A percentile compares a stretch with the other conserved stretches of the same genome.
Evolutionary conservation across 1,140 invertebrate genomes (phyloP).

Genomic region (Drosophila baimaii): DNA sequence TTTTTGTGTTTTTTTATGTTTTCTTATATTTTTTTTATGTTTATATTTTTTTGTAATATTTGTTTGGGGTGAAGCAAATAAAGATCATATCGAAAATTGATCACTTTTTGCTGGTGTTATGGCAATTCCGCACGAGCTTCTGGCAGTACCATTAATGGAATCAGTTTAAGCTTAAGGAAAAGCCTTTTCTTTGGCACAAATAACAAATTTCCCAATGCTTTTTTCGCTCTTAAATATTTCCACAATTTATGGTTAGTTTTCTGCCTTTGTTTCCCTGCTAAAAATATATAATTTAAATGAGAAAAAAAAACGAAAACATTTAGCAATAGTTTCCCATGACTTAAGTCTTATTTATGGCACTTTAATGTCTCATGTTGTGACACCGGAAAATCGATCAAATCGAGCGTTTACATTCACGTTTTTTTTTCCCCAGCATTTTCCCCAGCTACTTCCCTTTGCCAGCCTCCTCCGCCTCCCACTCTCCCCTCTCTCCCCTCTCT

Average conservation of each 20-base stretch:
- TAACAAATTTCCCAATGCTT: background rate
- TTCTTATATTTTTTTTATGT: too few species aligned
- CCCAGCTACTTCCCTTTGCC: background rate
- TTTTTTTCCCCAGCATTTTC: slow-evolving; percentile 5
- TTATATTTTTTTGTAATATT: too few species aligned
- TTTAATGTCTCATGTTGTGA: slow-evolving; percentile 11
- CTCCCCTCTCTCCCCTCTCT: background rate
- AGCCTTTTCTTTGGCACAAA: background rate
- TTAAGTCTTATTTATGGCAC: slow-evolving; percentile 19
- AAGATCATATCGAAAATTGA: slow-evolving; percentile 48
- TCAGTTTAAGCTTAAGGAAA: background rate
- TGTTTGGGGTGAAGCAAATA: slow-evolving; percentile 24
- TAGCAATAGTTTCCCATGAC: background rate
- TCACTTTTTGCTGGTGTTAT: slow-evolving; percentile 24
- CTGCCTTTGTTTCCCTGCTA: background rate
- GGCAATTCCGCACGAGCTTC: slow-evolving; percentile 11
- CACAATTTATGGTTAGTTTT: too few species aligned
- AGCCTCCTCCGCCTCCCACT: background rate
- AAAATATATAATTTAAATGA: background rate
- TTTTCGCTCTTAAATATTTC: background rate
- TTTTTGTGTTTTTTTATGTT: background rate
- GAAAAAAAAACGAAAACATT: background rate
- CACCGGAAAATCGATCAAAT: slow-evolving; percentile 22
- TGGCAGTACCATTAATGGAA: background rate
- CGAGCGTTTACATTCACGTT: slow-evolving; percentile 9